Conservation (phyloP, 2,113 vertebrate genomes). For the Cygnus atratus region DNA sequence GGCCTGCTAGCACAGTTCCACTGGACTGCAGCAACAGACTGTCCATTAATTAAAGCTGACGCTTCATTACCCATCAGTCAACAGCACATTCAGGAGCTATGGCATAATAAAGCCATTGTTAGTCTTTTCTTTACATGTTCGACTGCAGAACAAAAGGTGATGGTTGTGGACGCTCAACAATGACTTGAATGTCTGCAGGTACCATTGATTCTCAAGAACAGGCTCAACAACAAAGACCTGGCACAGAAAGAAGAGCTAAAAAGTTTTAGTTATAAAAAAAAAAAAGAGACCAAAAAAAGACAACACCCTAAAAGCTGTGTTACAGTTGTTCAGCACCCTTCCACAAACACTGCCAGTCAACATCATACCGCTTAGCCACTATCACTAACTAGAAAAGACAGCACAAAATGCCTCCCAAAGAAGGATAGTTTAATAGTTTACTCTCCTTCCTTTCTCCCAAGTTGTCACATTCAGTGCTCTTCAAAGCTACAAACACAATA, state of each 20-base stretch:
- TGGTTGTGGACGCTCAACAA: background rate
- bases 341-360: fast-evolving
- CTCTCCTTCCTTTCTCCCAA: background rate
- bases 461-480: background rate
- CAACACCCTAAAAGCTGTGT: background rate
- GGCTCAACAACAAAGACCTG: background rate
- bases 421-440: background rate
- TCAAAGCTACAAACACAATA: background rate
- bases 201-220: background rate
- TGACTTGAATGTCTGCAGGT: conserved; percentile 14
- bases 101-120: conserved; percentile 43
- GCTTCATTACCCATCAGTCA: conserved; percentile 13
- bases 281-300: background rate
- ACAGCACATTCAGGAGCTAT: background rate
- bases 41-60: conserved; percentile 36
- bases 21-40: background rate
- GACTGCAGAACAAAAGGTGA: conserved; percentile 32
- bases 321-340: background rate
- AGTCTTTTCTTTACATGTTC: background rate
- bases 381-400: background rate
- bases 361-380: background rate
- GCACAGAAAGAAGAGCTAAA: background rate
- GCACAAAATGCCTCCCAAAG: background rate
- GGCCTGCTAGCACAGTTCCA: background rate
- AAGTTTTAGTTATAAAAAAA: background rate